These are phyloP conservation scores for Drosophila eugracilis DNA, from an alignment of 1,140 invertebrate genomes.

Conservation along the genomic window DNA sequence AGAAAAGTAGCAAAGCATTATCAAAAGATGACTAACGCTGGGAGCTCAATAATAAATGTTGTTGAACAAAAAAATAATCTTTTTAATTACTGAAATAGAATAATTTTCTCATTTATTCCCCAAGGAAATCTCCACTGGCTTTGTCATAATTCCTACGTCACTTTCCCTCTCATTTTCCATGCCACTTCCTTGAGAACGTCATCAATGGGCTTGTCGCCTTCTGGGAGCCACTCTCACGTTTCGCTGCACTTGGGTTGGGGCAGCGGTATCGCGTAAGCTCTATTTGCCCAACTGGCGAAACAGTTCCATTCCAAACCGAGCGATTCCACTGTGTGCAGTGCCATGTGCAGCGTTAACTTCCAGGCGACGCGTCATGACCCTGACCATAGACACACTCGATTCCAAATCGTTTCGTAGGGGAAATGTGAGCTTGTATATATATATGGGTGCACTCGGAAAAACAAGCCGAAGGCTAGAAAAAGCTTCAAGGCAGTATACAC, in stretches of 20 bases:
- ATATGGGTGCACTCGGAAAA: neutral
- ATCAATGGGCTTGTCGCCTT: constrained; percentile 2
- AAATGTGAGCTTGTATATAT: neutral
- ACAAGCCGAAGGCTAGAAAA: too few relatives aligned
- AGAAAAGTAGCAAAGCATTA: too few relatives aligned
- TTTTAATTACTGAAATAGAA: too few relatives aligned
- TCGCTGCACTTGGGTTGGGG: constrained; percentile 59
- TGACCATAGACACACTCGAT: constrained; percentile 74
- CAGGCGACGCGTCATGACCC: constrained; percentile 47
- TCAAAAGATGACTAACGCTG: too few relatives aligned
- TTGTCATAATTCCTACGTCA: neutral
- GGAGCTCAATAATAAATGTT: too few relatives aligned
- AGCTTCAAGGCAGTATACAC: too few relatives aligned
- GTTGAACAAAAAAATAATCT: too few relatives aligned
- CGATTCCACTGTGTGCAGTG: constrained; percentile 21
- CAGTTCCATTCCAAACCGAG: constrained; percentile 5
- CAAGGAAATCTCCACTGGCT: neutral
- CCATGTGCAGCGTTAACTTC: constrained; percentile 56
- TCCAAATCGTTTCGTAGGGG: constrained; percentile 16
- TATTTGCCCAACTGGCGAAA: constrained; percentile 38
- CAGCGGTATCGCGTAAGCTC: constrained; percentile 7
- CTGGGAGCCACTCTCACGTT: constrained; percentile 62
- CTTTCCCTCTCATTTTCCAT: neutral
- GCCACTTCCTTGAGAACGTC: neutral
- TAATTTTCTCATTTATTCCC: neutral